Evolutionary conservation across 2,888 invertebrate genomes (phyloP).

Genomic region (Tortrix viridana): DNA sequence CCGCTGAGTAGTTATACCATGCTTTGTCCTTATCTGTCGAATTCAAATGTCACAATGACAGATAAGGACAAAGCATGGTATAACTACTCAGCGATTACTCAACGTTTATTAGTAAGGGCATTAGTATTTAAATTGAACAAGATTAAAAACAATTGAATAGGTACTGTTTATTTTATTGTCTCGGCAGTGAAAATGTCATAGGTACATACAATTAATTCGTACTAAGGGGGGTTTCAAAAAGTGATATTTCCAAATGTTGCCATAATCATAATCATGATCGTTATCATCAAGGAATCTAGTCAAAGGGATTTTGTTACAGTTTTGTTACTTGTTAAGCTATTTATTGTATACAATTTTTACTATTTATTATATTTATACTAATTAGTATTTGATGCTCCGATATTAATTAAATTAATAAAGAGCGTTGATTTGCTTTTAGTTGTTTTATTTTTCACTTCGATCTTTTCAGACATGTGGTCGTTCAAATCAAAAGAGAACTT

Average conservation of each 20-base stretch:
- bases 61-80: no score
- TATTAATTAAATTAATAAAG: constrained; percentile 77
- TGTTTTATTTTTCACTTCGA: constrained; percentile 47
- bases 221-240: constrained; percentile 18
- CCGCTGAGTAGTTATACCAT: no score
- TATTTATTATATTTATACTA: constrained; percentile 68
- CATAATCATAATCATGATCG: constrained; percentile 44
- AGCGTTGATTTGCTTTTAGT: constrained; percentile 60
- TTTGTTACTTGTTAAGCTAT: constrained; percentile 71
- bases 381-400: constrained; percentile 72
- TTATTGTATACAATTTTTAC: constrained; percentile 78
- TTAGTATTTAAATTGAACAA: no score
- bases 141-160: no score
- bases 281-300: constrained; percentile 67
- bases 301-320: constrained; percentile 60
- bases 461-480: no score
- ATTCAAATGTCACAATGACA: no score
- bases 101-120: no score
- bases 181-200: background rate
- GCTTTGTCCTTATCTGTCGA: no score
- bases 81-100: no score
- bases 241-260: constrained; percentile 40
- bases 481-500: no score
- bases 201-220: background rate
- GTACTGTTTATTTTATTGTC: no score